Evolutionary conservation across 2,888 invertebrate genomes (phyloP).

Genomic region (Leptinotarsa peninsularis): DNA sequence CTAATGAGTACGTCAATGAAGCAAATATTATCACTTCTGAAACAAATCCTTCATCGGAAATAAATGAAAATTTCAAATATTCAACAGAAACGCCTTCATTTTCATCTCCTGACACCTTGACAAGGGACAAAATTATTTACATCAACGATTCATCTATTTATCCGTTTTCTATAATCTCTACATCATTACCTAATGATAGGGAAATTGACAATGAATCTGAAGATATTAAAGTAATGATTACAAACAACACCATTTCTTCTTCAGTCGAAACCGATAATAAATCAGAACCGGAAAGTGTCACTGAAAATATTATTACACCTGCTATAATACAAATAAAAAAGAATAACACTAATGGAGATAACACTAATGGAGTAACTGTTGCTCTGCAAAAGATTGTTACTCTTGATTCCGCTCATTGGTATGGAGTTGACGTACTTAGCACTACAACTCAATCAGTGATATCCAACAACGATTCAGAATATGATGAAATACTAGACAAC

Average conservation of each 20-base stretch:
- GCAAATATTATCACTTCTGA: too few relatives aligned
- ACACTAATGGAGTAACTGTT: background rate
- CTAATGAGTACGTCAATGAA: too few relatives aligned
- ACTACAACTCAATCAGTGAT: background rate
- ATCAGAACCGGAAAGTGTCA: background rate
- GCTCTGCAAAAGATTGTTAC: conserved; percentile 5
- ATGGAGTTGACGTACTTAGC: background rate
- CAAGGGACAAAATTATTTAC: too few relatives aligned
- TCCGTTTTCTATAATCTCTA: too few relatives aligned
- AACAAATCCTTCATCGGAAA: too few relatives aligned
- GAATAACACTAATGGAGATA: background rate
- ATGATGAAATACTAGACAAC: background rate
- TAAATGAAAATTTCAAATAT: too few relatives aligned
- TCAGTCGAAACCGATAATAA: background rate
- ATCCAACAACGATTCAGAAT: background rate
- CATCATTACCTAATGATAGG: too few relatives aligned
- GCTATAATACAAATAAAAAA: background rate
- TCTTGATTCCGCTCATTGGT: conserved; percentile 18
- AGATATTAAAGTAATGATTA: too few relatives aligned
- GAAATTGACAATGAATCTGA: too few relatives aligned
- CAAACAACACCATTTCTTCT: background rate
- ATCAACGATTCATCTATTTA: too few relatives aligned
- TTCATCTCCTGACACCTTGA: too few relatives aligned
- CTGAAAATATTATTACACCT: background rate
- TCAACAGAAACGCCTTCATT: too few relatives aligned